phyloP scores from a whole-genome alignment of 2,888 invertebrate genomes.

The Dynastes hyllus region DNA sequence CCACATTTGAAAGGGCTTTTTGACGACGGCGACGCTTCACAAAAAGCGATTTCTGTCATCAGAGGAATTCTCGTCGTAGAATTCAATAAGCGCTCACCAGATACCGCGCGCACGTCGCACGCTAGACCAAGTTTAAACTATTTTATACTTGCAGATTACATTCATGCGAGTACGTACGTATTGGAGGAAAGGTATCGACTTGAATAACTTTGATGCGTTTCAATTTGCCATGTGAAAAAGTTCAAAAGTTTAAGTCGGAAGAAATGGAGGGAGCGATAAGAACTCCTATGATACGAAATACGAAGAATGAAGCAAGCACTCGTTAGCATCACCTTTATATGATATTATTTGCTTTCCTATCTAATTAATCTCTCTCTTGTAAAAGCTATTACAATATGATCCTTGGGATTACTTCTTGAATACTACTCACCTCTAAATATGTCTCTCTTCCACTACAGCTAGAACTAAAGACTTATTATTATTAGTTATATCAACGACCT shows the following conservation, averaged over 20 bases:
- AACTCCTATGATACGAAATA: neutral
- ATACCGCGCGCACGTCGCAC: slow-evolving; percentile 18
- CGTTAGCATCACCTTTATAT: slow-evolving; percentile 7
- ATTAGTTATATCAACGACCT: too few relatives aligned
- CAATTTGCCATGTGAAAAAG: slow-evolving; percentile 37
- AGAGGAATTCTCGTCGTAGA: slow-evolving; percentile 26
- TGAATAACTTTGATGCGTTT: slow-evolving; percentile 37
- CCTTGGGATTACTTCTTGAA: too few relatives aligned
- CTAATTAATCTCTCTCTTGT: neutral
- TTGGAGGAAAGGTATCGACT: slow-evolving; percentile 28
- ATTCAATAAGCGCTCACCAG: slow-evolving; percentile 40
- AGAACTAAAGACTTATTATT: too few relatives aligned
- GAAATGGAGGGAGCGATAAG: neutral
- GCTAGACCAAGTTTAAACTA: slow-evolving; percentile 42
- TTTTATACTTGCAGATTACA: slow-evolving; percentile 48
- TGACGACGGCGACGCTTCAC: neutral
- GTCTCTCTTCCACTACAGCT: too few relatives aligned
- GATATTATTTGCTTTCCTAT: slow-evolving; percentile 1
- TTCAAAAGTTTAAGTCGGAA: neutral
- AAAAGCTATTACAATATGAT: too few relatives aligned
- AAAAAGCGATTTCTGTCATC: slow-evolving; percentile 29
- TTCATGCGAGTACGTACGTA: slow-evolving; percentile 25
- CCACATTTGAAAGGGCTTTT: slow-evolving; percentile 14
- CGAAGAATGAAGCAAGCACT: slow-evolving; percentile 2
- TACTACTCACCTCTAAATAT: too few relatives aligned